Evolutionary conservation across 2,797 vertebrate genomes (phyloP), one percentile per base, ranked within the genome.

Genomic region (Trachurus trachurus): DNA sequence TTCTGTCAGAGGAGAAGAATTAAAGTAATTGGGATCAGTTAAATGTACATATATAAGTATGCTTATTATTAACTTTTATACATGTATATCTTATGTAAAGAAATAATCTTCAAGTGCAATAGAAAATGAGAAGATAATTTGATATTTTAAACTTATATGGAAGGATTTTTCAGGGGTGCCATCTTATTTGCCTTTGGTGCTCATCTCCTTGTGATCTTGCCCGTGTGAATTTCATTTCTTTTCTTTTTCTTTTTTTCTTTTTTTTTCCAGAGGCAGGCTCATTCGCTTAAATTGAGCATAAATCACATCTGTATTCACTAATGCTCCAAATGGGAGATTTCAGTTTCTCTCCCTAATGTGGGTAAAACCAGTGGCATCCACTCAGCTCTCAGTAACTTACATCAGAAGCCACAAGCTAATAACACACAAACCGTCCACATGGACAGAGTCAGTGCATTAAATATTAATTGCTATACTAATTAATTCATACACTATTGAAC

Each of bases 31-130:
- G 71, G 82, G 85, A 91, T 89, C 85, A 88, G 75, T 92, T 93
- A 92, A 92, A 92, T 94, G 92, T 92, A 93, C 88, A 94, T 93
- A 93, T 90, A 91, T 89, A 88, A 80, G 79, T 89, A 84, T 91
- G 75, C 87, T 82, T 91, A 90, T 91, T 85, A 88, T 91, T 91
- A 90, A 93, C 89, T 87, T 94, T 93, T 93, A 94, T 94, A 94
- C 86, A 89, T 90, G 91, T 94, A 89, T 95, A 93, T 95, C 92
- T 94, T 90, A 87, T 95, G 93, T 95, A 94, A 94, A 95, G 85
- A 92, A 93, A 91, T 93, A 93, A 95, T 92, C 90, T 94, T 91
- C 91, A 96, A 95, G 95, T 96, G 95, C 95, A 96, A 96, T 96
- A 95, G 93, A 95, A 92, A 94, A 95, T 87, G 75, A 93, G 89